A percentile compares a stretch with the other conserved stretches of the same genome.
phyloP scores from a whole-genome alignment of 2,113 vertebrate genomes.

The Sylvia atricapilla region DNA sequence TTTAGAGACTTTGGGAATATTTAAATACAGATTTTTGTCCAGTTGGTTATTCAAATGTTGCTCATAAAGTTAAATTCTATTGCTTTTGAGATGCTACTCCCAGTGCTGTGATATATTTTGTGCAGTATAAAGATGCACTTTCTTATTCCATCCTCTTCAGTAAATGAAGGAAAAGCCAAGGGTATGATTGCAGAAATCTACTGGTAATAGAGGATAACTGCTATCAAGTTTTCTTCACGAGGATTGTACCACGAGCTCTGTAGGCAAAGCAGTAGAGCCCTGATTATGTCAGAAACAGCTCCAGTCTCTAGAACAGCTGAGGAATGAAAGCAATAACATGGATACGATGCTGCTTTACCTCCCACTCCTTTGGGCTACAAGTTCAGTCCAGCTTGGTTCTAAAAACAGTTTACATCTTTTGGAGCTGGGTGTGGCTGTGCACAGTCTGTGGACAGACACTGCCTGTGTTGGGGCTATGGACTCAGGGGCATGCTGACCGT shows the following conservation, averaged over 20 bases:
- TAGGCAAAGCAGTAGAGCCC: not conserved
- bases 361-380: not conserved
- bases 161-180: not conserved
- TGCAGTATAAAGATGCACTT: not conserved
- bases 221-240: not conserved
- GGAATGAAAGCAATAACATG: not conserved
- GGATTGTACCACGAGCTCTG: not conserved
- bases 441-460: fast-evolving
- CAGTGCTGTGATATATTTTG: not conserved
- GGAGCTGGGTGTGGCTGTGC: not conserved
- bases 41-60: not conserved
- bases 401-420: not conserved
- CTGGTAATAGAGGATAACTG: not conserved
- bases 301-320: not conserved
- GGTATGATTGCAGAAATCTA: not conserved
- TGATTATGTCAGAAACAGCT: not conserved
- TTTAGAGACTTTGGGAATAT: not conserved
- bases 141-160: not conserved
- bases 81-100: not conserved
- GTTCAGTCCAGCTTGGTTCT: not conserved
- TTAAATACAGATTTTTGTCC: not conserved
- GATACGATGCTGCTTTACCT: not conserved
- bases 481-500: fast-evolving
- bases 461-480: not conserved
- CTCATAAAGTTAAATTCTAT: not conserved